phyloP scores from a whole-genome alignment of 2,797 vertebrate genomes.

The Rhynchonycteris naso region DNA sequence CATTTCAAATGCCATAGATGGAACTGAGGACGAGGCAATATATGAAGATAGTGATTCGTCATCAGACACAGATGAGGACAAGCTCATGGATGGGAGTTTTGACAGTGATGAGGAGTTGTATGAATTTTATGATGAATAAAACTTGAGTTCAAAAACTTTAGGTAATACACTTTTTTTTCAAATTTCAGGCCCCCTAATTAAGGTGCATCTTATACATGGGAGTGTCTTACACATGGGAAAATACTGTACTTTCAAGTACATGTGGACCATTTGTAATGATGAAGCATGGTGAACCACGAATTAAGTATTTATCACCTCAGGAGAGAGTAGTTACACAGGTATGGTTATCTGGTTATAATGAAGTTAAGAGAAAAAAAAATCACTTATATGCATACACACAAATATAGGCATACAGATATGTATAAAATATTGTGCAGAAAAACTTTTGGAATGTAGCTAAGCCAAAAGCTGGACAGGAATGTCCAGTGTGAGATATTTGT shows the following conservation, averaged over 20 bases:
- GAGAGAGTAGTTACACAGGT: background rate
- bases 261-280: background rate
- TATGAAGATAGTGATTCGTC: too few relatives aligned
- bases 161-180: too few relatives aligned
- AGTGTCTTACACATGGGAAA: too few relatives aligned
- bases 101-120: too few relatives aligned
- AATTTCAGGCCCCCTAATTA: too few relatives aligned
- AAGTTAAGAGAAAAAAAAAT: background rate
- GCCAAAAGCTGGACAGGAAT: background rate
- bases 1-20: too few relatives aligned
- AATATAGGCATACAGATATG: background rate
- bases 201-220: too few relatives aligned
- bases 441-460: background rate
- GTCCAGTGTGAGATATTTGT: background rate
- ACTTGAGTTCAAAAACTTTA: too few relatives aligned
- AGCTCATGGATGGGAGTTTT: too few relatives aligned
- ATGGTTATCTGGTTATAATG: background rate
- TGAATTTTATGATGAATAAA: too few relatives aligned
- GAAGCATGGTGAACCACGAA: background rate
- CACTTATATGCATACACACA: background rate
- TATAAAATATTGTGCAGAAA: background rate
- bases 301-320: background rate
- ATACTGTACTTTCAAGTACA: background rate
- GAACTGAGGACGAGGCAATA: too few relatives aligned
- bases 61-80: too few relatives aligned